phyloP scores from a whole-genome alignment of 2,113 vertebrate species.

The Anoura caudifer region DNA sequence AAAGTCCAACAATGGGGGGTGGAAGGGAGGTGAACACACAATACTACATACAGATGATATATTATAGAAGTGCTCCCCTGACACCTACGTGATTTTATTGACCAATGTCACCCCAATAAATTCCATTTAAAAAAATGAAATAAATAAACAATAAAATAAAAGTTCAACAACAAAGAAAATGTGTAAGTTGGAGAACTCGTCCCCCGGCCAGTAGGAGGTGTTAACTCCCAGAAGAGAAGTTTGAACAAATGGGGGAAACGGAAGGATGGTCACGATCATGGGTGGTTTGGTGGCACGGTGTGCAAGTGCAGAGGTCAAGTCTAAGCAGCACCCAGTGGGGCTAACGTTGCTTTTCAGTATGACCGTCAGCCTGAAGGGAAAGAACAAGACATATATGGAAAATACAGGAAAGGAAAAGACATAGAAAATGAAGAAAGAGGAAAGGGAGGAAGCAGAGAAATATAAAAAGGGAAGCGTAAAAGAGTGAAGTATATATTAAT shows the following conservation, averaged over 20 bases:
- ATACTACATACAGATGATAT: not conserved
- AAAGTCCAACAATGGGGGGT: conserved; percentile 7
- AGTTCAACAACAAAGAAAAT: conserved; percentile 32
- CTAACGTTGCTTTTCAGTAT: not conserved
- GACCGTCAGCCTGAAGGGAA: not conserved
- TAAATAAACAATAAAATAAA: not conserved
- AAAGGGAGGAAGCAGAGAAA: not conserved
- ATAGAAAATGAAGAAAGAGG: not conserved
- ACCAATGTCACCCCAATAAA: not conserved
- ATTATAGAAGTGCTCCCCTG: not conserved
- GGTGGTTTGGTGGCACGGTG: not conserved
- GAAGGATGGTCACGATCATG: not conserved
- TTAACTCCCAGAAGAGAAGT: not conserved
- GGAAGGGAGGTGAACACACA: not conserved
- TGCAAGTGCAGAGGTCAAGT: not conserved
- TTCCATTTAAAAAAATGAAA: not conserved
- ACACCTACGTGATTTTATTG: not conserved
- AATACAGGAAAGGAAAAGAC: not conserved
- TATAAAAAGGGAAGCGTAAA: not conserved
- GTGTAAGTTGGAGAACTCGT: not conserved
- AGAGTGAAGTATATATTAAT: not conserved
- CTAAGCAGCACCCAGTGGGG: not conserved
- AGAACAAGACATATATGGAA: not conserved
- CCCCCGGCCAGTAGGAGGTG: not conserved
- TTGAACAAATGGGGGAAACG: not conserved